Percentiles rank a stretch among this genome's conserved stretches.
phyloP scores from a whole-genome alignment of 2,888 invertebrate genomes.

The Steinernema scapterisci region DNA sequence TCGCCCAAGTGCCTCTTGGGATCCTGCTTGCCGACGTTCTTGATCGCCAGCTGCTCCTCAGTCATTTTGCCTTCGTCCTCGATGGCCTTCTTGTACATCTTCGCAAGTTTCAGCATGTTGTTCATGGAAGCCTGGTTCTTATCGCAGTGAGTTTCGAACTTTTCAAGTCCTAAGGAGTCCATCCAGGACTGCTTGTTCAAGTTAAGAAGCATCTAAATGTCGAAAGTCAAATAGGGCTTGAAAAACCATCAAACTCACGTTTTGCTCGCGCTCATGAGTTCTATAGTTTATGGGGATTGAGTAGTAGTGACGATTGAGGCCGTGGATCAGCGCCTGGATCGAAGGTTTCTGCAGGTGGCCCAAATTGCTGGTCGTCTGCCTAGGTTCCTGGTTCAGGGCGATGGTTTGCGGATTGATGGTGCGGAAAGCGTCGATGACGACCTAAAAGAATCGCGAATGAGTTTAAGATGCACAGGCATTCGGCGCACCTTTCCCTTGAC shows the following conservation, averaged over 20 bases:
- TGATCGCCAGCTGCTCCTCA: constrained; percentile 96
- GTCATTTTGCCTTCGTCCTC: constrained; percentile 99
- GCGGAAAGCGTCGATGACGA: constrained; percentile 99
- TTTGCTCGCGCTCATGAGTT: constrained; percentile 97
- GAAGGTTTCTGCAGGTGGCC: constrained; percentile 98
- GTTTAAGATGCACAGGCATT: too few species aligned
- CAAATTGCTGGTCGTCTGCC: constrained; percentile 97
- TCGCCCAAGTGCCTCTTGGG: constrained; percentile 99
- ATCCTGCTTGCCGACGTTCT: constrained; percentile 93
- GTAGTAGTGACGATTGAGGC: constrained; percentile 96
- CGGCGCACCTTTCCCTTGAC: constrained; percentile 79
- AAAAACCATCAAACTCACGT: constrained; percentile 69
- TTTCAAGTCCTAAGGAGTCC: constrained; percentile 87
- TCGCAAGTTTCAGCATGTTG: constrained; percentile 94
- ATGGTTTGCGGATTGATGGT: constrained; percentile 99
- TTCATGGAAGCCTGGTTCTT: constrained; percentile 91
- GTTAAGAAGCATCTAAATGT: constrained; percentile 84
- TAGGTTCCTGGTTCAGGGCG: constrained; percentile 95
- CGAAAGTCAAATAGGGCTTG: constrained; percentile 10
- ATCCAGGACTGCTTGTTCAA: constrained; percentile 98
- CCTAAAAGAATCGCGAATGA: constrained; percentile 73
- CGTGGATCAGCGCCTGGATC: constrained; percentile 96
- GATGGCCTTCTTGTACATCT: constrained; percentile 93
- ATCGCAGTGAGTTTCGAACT: constrained; percentile 86
- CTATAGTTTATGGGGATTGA: constrained; percentile 99